Evolutionary conservation across 2,113 vertebrate species (phyloP), one percentile per base, ranked within the genome.

Genomic region (Pelvicachromis taeniatus): DNA sequence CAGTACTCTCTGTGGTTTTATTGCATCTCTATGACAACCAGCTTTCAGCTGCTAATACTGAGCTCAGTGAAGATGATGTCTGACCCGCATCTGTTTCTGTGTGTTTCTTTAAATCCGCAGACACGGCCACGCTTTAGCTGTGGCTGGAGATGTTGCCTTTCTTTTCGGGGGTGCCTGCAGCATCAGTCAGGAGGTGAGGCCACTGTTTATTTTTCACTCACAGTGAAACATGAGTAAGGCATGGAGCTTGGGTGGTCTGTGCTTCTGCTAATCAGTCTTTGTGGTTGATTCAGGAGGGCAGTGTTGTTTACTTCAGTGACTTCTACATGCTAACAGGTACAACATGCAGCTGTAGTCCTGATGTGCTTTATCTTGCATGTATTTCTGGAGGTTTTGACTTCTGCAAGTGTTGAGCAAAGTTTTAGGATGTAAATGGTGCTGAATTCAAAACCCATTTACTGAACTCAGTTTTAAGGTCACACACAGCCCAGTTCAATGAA

Each of bases 271-370:
- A 59, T 45, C 10, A 12, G 8, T 7, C 6, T 59, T 4, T 81
- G 17, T 70, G 10, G 4, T 87, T 78, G 38, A 50, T 38, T 87
- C 84, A 96, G 96, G 87, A 90, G 26, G 45, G 4, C 35, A 42
- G 80, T 26, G 70, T 83, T 45, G 65, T 93, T 89, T 96, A 96
- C 92, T 90, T 96, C 45, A 96, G 92, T 54, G 95, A 97, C 91
- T 97, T 97, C 92, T 95, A 96, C 94, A 96, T 96, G 95, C 90
- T 97, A 19, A 97, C 94, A 92, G 95, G 95, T 96, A 93, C 80
- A 33, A 45, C n/a, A 45, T 8, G 13, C 9, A 35, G 70, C 6
- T 19, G 70, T 29, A 48, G 70, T 31, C 26, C 26, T 75, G 16
- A 75, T 50, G 14, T 31, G 26, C 42, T 73, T 48, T 73, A 26